phyloP scores from a whole-genome alignment of 1,140 invertebrate genomes.

The Cydia splendana region DNA sequence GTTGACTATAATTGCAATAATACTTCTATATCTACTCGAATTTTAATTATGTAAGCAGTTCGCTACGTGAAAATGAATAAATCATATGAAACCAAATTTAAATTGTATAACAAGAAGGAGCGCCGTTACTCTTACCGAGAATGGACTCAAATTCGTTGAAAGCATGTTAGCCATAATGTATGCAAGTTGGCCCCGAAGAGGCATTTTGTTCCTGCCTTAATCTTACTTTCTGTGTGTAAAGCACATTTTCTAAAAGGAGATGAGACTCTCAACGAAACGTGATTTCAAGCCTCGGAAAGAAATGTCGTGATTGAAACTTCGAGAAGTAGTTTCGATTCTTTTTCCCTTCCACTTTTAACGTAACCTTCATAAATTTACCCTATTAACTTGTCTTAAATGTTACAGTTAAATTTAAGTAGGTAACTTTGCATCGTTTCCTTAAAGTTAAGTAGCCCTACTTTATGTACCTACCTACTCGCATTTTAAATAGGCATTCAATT shows the following conservation, averaged over 20 bases:
- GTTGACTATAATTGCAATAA: background rate
- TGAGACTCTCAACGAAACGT: background rate
- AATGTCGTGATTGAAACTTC: slow-evolving; percentile 15
- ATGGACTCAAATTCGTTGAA: background rate
- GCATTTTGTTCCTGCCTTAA: background rate
- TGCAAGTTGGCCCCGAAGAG: slow-evolving; percentile 7
- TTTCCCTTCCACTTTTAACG: background rate
- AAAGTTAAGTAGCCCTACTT: too few relatives aligned
- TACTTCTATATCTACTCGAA: background rate
- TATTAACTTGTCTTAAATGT: background rate
- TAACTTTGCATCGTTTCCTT: background rate
- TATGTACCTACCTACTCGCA: too few relatives aligned
- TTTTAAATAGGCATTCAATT: too few relatives aligned
- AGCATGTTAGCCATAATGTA: slow-evolving; percentile 18
- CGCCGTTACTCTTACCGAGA: background rate
- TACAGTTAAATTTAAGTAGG: background rate
- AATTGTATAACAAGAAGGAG: slow-evolving; percentile 5
- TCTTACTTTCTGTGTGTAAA: slow-evolving; percentile 8
- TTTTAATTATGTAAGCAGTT: background rate
- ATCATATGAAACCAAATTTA: slow-evolving; percentile 10
- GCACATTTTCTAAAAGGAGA: background rate
- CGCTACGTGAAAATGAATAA: background rate
- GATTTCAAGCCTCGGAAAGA: slow-evolving; percentile 7
- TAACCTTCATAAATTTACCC: background rate
- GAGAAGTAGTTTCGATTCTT: slow-evolving; percentile 9